Percentiles rank a stretch among this genome's conserved stretches.
phyloP scores from a whole-genome alignment of 64 coral and sea anemone genomes.

The Trachythela sp. region DNA sequence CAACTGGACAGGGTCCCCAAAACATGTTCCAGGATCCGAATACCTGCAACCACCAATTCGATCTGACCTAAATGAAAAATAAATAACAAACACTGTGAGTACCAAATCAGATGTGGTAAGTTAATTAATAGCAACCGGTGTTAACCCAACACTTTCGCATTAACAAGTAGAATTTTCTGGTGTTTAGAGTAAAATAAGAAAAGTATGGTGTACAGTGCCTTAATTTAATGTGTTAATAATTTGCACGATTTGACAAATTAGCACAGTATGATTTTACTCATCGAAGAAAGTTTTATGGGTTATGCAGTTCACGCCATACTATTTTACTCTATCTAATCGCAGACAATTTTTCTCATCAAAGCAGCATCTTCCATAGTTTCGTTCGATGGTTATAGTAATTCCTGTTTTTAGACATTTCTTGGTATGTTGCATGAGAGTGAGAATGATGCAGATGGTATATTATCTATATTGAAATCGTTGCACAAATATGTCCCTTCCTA shows the following conservation, averaged over 20 bases:
- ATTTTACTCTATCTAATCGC: background rate
- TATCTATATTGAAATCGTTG: slow-evolving; percentile 1
- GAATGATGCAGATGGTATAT: slow-evolving; percentile 41
- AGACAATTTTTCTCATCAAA: background rate
- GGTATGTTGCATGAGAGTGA: background rate
- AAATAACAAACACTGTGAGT: too few species aligned
- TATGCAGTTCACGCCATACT: background rate
- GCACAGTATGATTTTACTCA: background rate
- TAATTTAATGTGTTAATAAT: too few species aligned
- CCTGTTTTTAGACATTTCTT: background rate
- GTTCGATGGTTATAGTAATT: background rate
- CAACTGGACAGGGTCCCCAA: too few species aligned
- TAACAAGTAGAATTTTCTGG: background rate
- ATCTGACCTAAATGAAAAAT: too few species aligned
- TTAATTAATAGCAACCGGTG: background rate
- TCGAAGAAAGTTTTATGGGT: background rate
- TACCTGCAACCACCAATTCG: too few species aligned
- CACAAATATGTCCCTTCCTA: slow-evolving; percentile 38
- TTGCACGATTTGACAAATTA: too few species aligned
- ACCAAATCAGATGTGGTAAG: background rate
- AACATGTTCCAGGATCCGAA: too few species aligned
- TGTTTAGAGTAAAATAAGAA: too few species aligned
- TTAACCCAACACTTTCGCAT: background rate
- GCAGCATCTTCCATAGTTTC: background rate
- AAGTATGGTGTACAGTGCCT: too few species aligned